phyloP scores from a whole-genome alignment of 1,140 invertebrate genomes.

The Orussus abietinus region DNA sequence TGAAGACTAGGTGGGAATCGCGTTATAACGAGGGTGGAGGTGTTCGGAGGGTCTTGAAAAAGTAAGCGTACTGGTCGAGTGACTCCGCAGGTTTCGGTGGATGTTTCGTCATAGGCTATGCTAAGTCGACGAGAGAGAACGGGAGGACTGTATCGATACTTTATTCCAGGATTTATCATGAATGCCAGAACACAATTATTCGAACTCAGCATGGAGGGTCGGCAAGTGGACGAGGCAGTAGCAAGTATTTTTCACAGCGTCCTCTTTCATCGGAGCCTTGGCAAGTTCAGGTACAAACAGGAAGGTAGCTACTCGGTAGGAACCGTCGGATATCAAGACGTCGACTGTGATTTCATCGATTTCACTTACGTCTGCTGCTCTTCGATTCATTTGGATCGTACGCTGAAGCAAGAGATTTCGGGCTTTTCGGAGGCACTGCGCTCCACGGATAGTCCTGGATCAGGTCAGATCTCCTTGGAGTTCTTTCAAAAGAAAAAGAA shows the following conservation, averaged over 20 bases:
- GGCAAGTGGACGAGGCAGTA: slow-evolving; percentile 92
- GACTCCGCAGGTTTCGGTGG: too few relatives aligned
- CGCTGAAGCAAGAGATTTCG: slow-evolving; percentile 76
- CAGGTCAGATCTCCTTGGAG: slow-evolving; percentile 88
- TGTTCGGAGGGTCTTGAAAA: too few relatives aligned
- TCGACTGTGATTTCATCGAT: slow-evolving; percentile 96
- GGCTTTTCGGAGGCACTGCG: slow-evolving; percentile 82
- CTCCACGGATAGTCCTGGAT: slow-evolving; percentile 66
- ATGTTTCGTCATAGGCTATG: too few relatives aligned
- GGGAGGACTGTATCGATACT: too few relatives aligned
- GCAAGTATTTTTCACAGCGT: slow-evolving; percentile 93
- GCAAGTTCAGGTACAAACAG: slow-evolving; percentile 92
- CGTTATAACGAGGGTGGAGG: too few relatives aligned
- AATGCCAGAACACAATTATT: slow-evolving; percentile 85
- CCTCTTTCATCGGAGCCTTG: slow-evolving; percentile 88
- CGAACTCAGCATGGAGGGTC: slow-evolving; percentile 85
- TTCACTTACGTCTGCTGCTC: slow-evolving; percentile 95
- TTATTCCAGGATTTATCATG: slow-evolving; percentile 59
- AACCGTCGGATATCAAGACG: slow-evolving; percentile 90
- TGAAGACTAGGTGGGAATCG: too few relatives aligned
- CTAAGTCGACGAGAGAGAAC: too few relatives aligned
- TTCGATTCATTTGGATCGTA: slow-evolving; percentile 71
- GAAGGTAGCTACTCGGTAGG: slow-evolving; percentile 93
- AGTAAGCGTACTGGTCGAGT: too few relatives aligned
- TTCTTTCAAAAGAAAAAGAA: slow-evolving; percentile 91